These are phyloP conservation scores for Urosaurus nigricauda DNA, from an alignment of 2,797 vertebrate genomes.

Conservation along the genomic window DNA sequence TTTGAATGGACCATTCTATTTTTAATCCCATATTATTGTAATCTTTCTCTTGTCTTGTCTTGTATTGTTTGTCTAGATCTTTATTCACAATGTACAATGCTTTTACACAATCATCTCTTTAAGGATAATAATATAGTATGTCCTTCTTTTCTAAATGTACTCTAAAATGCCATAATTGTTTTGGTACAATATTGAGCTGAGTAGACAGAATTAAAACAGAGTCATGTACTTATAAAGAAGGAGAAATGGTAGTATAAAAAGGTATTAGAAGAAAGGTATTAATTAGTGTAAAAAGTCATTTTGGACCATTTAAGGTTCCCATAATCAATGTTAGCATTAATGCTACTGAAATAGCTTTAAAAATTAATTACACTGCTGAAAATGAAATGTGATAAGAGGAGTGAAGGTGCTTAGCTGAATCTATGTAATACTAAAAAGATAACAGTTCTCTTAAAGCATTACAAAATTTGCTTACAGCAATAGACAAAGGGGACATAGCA, in stretches of 20 bases:
- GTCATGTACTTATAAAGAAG: background rate
- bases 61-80: conserved; percentile 31
- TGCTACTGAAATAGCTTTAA: background rate
- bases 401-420: conserved; percentile 21
- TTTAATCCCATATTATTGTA: background rate
- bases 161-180: conserved; percentile 9
- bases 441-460: background rate
- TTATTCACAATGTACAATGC: conserved; percentile 7
- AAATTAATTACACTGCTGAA: conserved; percentile 3
- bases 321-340: conserved; percentile 21
- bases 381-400: background rate
- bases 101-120: conserved; percentile 17
- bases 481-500: background rate
- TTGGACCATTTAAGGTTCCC: background rate
- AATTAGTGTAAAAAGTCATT: conserved; percentile 6
- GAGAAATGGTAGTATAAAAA: conserved; percentile 23
- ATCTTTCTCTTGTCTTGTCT: background rate
- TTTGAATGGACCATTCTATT: background rate
- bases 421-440: background rate
- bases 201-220: conserved; percentile 24
- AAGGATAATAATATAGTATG: background rate
- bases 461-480: background rate
- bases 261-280: background rate
- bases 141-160: conserved; percentile 23
- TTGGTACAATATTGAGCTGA: background rate